phyloP scores from a whole-genome alignment of 2,797 vertebrate genomes.

The Acrocephalus scirpaceus region DNA sequence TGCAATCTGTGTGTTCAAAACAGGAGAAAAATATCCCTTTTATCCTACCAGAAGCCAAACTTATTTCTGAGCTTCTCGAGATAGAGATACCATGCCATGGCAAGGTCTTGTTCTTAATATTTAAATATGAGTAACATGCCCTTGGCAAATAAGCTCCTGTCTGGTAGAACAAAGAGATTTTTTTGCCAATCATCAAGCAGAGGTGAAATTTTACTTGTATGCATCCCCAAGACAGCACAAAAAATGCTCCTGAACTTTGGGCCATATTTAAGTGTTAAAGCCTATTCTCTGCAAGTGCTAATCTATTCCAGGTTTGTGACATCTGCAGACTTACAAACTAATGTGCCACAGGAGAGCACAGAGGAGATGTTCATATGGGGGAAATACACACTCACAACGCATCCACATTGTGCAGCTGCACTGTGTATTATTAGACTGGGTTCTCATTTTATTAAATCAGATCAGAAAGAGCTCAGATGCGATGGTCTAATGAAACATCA shows the following conservation, averaged over 20 bases:
- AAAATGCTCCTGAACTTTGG: not conserved
- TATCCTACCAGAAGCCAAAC: not conserved
- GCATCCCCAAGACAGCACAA: not conserved
- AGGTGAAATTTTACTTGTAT: not conserved
- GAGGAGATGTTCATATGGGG: not conserved
- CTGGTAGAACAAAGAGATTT: not conserved
- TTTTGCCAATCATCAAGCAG: not conserved
- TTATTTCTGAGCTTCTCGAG: not conserved
- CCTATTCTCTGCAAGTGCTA: not conserved
- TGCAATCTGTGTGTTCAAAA: not conserved
- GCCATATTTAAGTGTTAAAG: not conserved
- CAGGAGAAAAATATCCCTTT: not conserved
- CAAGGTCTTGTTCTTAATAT: not conserved
- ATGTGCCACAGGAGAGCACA: not conserved
- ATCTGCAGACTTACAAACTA: conserved; percentile 29
- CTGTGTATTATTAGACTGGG: not conserved
- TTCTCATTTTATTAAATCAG: conserved; percentile 28
- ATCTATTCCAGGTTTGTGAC: not conserved
- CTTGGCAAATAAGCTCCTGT: not conserved
- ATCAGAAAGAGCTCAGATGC: not conserved
- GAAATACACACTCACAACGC: not conserved
- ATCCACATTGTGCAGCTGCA: conserved; percentile 19
- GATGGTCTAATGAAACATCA: not conserved
- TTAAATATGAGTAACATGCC: not conserved
- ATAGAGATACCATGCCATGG: not conserved